These are phyloP conservation scores for Hemicordylus capensis DNA, from an alignment of 2,113 vertebrate species.

Conservation along the genomic window DNA sequence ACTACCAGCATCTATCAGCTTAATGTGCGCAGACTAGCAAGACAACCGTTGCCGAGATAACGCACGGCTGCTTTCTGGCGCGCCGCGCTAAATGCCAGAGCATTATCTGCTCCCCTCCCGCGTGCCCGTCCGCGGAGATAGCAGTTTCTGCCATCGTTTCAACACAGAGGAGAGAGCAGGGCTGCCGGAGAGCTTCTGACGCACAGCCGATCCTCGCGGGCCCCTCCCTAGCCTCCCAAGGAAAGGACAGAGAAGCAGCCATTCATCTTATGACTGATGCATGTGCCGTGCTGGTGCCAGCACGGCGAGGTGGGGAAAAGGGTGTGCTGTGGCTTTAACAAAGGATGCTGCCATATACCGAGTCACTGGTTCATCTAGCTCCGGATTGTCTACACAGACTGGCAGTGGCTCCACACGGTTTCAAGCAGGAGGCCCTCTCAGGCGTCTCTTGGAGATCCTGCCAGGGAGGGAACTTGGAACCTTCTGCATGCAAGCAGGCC, in stretches of 20 bases:
- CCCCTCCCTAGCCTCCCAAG: not conserved
- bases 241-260: slow-evolving; percentile 1
- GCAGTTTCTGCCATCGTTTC: not conserved
- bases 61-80: accelerated
- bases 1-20: not conserved
- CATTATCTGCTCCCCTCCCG: not conserved
- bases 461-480: no score
- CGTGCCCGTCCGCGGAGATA: accelerated
- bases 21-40: accelerated
- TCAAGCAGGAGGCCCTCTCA: no score
- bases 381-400: no score
- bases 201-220: not conserved
- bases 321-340: slow-evolving; percentile 5
- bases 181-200: not conserved
- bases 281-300: accelerated
- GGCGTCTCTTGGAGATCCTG: no score
- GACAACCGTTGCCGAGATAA: not conserved
- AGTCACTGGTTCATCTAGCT: no score
- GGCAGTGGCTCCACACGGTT: no score
- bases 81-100: accelerated
- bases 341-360: no score
- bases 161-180: accelerated
- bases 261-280: not conserved
- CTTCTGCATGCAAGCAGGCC: no score
- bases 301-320: not conserved